Percentiles rank a stretch among this genome's conserved stretches.
phyloP scores from a whole-genome alignment of 1,140 invertebrate species.

The Ganaspis sp. region DNA sequence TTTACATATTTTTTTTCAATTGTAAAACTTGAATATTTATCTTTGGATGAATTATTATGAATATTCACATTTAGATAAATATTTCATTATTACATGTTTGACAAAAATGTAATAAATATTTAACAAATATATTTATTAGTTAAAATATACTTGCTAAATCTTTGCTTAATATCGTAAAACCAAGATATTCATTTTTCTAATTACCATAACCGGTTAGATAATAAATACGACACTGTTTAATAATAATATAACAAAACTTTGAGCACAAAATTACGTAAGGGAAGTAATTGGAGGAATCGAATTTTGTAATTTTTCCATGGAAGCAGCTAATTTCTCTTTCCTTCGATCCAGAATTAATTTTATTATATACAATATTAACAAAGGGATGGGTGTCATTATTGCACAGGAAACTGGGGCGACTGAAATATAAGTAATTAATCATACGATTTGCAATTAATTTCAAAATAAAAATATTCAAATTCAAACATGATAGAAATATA shows the following conservation, averaged over 20 bases:
- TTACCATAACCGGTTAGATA: background rate
- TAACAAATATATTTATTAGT: too few relatives aligned
- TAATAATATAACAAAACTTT: slow-evolving; percentile 26
- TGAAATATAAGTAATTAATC: slow-evolving; percentile 67
- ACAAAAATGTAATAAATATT: too few relatives aligned
- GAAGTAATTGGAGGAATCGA: slow-evolving; percentile 38
- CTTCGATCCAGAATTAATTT: slow-evolving; percentile 60
- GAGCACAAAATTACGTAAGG: slow-evolving; percentile 43
- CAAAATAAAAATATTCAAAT: slow-evolving; percentile 2
- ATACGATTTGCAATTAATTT: background rate
- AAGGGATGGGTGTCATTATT: slow-evolving; percentile 94
- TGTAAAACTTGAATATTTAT: too few relatives aligned
- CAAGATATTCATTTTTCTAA: background rate
- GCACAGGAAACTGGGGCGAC: slow-evolving; percentile 92
- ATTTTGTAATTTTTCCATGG: slow-evolving; percentile 54
- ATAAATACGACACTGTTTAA: background rate
- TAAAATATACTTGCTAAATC: too few relatives aligned
- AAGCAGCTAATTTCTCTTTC: slow-evolving; percentile 52
- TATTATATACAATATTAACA: slow-evolving; percentile 79
- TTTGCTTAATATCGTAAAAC: background rate
- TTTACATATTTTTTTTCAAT: too few relatives aligned
- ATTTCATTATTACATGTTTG: too few relatives aligned
- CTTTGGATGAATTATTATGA: too few relatives aligned
- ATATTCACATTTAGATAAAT: too few relatives aligned
- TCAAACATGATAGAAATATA: too few relatives aligned